Percentiles rank a stretch among this genome's conserved stretches.
Evolutionary conservation across 2,797 vertebrate genomes (phyloP).

Genomic region (Florisuga fusca): DNA sequence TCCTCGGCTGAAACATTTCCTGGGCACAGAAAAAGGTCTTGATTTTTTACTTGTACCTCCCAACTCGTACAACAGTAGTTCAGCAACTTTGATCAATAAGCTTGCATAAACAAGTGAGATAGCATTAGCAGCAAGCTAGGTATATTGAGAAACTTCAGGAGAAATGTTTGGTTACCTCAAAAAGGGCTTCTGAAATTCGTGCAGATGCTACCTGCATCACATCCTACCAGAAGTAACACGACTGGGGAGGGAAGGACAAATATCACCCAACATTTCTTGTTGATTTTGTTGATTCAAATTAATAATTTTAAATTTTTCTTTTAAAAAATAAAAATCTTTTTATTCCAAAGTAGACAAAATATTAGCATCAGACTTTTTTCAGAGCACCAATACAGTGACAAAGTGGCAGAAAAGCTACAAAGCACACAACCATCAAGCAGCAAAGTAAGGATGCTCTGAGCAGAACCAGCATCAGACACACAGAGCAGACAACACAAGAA

Average conservation of each 20-base stretch:
- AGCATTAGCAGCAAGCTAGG: background rate
- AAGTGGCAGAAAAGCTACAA: background rate
- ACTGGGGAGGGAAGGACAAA: background rate
- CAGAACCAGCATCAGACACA: background rate
- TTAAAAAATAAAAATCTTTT: background rate
- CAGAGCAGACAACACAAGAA: background rate
- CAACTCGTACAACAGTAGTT: constrained; percentile 21
- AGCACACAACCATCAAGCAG: background rate
- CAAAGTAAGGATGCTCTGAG: background rate
- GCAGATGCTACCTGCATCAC: background rate
- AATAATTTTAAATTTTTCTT: background rate
- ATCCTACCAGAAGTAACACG: background rate
- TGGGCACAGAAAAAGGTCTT: background rate
- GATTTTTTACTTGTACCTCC: background rate
- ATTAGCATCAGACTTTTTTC: background rate
- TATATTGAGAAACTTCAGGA: constrained; percentile 14
- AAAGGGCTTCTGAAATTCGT: background rate
- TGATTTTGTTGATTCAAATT: background rate
- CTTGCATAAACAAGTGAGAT: constrained; percentile 57
- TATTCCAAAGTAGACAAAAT: background rate
- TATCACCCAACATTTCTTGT: background rate
- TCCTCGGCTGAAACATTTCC: background rate
- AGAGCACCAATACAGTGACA: background rate
- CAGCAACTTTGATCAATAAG: constrained; percentile 42
- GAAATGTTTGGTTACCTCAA: background rate